Evolutionary conservation across 2,888 invertebrate genomes (phyloP).

Genomic region (Ryuthela nishihirai): DNA sequence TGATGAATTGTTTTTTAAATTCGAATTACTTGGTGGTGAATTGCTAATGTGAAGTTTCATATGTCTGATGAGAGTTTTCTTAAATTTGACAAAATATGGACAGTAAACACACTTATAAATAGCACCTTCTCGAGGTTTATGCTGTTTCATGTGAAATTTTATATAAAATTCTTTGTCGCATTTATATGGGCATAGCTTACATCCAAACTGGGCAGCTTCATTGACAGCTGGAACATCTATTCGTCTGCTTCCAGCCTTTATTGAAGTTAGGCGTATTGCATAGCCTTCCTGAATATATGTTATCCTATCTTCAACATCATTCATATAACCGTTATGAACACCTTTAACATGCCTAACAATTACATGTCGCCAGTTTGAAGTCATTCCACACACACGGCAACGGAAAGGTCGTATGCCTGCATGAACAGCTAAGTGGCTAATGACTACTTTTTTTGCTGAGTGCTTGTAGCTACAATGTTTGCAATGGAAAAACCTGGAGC

Average conservation of each 20-base stretch:
- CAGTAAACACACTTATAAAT: slow-evolving; percentile 76
- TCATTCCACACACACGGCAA: slow-evolving; percentile 48
- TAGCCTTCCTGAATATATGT: slow-evolving; percentile 29
- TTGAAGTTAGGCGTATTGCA: slow-evolving; percentile 17
- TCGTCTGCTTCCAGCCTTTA: background rate
- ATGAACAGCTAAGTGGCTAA: slow-evolving; percentile 42
- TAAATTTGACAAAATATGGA: slow-evolving; percentile 59
- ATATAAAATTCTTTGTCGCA: slow-evolving; percentile 60
- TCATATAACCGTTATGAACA: slow-evolving; percentile 41
- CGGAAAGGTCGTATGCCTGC: slow-evolving; percentile 41
- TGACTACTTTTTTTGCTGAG: slow-evolving; percentile 38
- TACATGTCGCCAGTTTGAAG: slow-evolving; percentile 51
- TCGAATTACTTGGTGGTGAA: too few relatives aligned
- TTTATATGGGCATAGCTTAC: slow-evolving; percentile 70
- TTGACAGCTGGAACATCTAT: too few relatives aligned
- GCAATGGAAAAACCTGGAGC: slow-evolving; percentile 37
- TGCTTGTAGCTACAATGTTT: slow-evolving; percentile 41
- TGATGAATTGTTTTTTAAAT: too few relatives aligned
- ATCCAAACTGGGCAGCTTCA: too few relatives aligned
- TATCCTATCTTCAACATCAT: slow-evolving; percentile 38
- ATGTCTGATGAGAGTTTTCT: slow-evolving; percentile 63
- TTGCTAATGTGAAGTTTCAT: slow-evolving; percentile 61
- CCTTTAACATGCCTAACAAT: slow-evolving; percentile 48
- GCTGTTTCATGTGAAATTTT: slow-evolving; percentile 64
- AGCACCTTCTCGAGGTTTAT: slow-evolving; percentile 62